phyloP scores from a whole-genome alignment of 2,113 vertebrate genomes.

The Eulemur macaco region DNA sequence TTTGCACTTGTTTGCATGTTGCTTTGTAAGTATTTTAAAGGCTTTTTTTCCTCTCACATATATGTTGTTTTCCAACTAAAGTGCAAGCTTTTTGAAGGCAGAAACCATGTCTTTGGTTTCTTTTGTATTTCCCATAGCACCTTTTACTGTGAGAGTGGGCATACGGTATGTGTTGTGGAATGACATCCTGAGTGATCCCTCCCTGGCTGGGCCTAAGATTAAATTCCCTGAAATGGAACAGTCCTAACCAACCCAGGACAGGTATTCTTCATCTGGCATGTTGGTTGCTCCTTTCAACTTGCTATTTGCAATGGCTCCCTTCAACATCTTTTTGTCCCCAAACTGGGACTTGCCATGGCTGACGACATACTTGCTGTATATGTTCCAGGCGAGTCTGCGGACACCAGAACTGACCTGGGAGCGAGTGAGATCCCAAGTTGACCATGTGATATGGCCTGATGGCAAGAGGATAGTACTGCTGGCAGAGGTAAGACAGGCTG shows the following conservation, averaged over 20 bases:
- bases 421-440: slow-evolving; percentile 97
- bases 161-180: slow-evolving; percentile 60
- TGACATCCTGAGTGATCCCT: slow-evolving; percentile 65
- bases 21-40: slow-evolving; percentile 59
- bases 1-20: slow-evolving; percentile 71
- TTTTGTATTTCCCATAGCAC: slow-evolving; percentile 75
- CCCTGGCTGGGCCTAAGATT: slow-evolving; percentile 73
- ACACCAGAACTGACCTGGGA: slow-evolving; percentile 98
- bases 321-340: neutral
- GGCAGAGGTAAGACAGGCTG: slow-evolving; percentile 90
- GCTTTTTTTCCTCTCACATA: neutral
- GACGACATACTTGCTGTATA: neutral
- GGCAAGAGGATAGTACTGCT: slow-evolving; percentile 97
- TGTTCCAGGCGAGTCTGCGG: slow-evolving; percentile 93
- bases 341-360: neutral
- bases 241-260: slow-evolving; percentile 64
- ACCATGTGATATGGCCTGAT: slow-evolving; percentile 98
- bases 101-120: slow-evolving; percentile 75
- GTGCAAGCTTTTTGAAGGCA: slow-evolving; percentile 63
- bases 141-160: slow-evolving; percentile 73
- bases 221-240: slow-evolving; percentile 74
- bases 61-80: slow-evolving; percentile 61
- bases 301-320: slow-evolving; percentile 67
- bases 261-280: slow-evolving; percentile 67
- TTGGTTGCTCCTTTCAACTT: slow-evolving; percentile 69